Conservation (phyloP, 1,140 invertebrate genomes). For the Heliothis subflexa region DNA sequence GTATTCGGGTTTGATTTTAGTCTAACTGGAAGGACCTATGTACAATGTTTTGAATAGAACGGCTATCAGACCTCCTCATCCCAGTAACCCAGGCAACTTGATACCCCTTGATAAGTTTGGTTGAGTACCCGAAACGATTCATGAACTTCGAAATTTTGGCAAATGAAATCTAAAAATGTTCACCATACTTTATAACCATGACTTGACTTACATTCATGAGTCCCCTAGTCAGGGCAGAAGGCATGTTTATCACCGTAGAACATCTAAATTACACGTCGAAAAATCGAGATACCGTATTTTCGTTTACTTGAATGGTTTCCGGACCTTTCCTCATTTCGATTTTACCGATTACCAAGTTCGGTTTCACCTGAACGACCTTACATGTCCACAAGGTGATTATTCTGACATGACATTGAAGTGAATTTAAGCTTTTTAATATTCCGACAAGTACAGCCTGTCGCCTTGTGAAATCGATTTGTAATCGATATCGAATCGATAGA, state of each 20-base stretch:
- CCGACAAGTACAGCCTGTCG: conserved; percentile 47
- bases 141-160: too few relatives aligned
- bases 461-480: conserved; percentile 52
- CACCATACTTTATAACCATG: not conserved
- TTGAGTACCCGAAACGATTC: too few relatives aligned
- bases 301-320: conserved; percentile 10
- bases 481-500: conserved; percentile 48
- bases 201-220: not conserved
- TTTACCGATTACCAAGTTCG: not conserved
- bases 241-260: not conserved
- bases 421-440: conserved; percentile 45
- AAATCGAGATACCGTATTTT: conserved; percentile 4
- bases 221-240: not conserved
- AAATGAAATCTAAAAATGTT: too few relatives aligned
- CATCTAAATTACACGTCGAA: conserved; percentile 7
- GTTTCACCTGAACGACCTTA: conserved; percentile 9
- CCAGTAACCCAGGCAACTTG: too few relatives aligned
- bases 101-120: too few relatives aligned
- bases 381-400: conserved; percentile 17
- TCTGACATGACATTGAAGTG: conserved; percentile 30
- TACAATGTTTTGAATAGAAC: too few relatives aligned
- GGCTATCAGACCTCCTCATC: too few relatives aligned
- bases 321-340: conserved; percentile 27
- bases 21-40: too few relatives aligned
- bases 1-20: too few relatives aligned